A percentile compares a stretch with the other conserved stretches of the same genome.
These are phyloP conservation scores for Eumaeus atala DNA, from an alignment of 1,140 invertebrate genomes.

Conservation along the genomic window DNA sequence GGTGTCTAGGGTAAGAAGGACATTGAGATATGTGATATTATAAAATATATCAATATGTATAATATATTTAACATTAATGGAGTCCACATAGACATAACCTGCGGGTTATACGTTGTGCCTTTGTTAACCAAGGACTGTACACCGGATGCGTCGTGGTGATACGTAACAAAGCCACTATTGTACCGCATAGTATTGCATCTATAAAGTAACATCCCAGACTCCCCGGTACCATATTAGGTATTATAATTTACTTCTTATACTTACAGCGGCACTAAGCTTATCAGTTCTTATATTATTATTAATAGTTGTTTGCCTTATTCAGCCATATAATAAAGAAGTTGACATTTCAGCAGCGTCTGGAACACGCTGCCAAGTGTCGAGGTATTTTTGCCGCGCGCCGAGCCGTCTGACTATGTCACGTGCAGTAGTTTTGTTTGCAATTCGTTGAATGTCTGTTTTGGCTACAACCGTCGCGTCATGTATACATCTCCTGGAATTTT, in stretches of 20 bases:
- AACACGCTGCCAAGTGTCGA: constrained; percentile 20
- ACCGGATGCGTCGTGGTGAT: constrained; percentile 4
- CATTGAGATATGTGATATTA: no score
- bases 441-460: not conserved
- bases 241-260: no score
- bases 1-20: no score
- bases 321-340: constrained; percentile 2
- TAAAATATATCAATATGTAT: no score
- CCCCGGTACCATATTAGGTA: not conserved
- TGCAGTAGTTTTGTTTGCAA: constrained; percentile 6
- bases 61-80: no score
- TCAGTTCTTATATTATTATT: no score
- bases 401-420: constrained; percentile 20
- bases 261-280: no score
- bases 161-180: constrained; percentile 2
- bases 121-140: not conserved
- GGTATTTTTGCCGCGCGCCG: constrained; percentile 24
- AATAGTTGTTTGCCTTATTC: not conserved
- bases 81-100: no score
- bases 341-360: constrained; percentile 10
- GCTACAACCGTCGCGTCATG: not conserved
- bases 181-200: not conserved
- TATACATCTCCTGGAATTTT: constrained; percentile 4
- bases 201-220: not conserved
- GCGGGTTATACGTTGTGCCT: not conserved